Conservation (phyloP, 1,140 invertebrate genomes). For the Drosophila nasuta region DNA sequence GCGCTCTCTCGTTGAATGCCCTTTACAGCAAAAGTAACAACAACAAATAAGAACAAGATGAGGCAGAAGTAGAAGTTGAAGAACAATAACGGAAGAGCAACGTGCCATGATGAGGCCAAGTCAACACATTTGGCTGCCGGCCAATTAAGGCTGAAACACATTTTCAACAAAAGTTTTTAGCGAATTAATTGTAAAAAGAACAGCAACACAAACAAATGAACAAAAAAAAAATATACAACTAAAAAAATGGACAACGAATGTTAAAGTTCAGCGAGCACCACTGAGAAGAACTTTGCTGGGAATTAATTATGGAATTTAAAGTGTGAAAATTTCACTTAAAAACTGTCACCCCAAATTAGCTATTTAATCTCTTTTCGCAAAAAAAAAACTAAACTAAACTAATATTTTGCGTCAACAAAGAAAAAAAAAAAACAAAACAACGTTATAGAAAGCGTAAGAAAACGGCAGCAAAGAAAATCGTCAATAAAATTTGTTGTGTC, state of each 20-base stretch:
- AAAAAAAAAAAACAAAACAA: constrained; percentile 2
- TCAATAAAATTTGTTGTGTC: constrained; percentile 39
- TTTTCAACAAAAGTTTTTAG: constrained; percentile 40
- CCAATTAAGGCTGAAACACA: constrained; percentile 46
- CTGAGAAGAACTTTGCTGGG: constrained; percentile 1
- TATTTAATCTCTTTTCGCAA: too few relatives aligned
- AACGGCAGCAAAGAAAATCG: constrained; percentile 5
- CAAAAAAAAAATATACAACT: not conserved
- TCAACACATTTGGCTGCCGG: constrained; percentile 53
- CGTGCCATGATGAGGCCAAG: constrained; percentile 44
- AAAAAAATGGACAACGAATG: not conserved
- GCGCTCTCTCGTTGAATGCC: constrained; percentile 51
- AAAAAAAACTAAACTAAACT: not conserved
- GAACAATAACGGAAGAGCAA: constrained; percentile 45
- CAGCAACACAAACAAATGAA: not conserved
- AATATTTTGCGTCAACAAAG: not conserved
- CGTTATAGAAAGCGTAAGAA: constrained; percentile 5
- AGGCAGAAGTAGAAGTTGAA: not conserved
- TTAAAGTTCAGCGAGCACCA: not conserved
- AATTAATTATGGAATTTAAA: not conserved
- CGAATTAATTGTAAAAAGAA: constrained; percentile 25
- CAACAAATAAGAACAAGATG: constrained; percentile 2
- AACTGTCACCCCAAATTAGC: too few relatives aligned
- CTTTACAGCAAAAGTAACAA: constrained; percentile 50
- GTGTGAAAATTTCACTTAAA: too few relatives aligned